Evolutionary conservation across 2,888 invertebrate species (phyloP).

Genomic region (Sceliomorpha sp.): DNA sequence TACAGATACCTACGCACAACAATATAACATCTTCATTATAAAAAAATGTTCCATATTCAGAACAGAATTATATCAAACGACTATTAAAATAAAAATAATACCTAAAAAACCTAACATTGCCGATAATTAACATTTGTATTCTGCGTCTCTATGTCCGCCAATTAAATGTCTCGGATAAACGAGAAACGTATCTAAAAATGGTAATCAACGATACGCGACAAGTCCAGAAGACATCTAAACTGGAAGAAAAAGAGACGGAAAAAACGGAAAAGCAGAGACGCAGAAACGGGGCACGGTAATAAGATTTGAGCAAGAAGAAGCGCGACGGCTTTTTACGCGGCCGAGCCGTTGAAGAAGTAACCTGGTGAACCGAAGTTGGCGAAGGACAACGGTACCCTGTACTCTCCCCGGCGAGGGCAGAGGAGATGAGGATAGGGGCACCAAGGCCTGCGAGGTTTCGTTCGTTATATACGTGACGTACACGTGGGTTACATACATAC

Average conservation of each 20-base stretch:
- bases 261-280: background rate
- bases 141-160: too few relatives aligned
- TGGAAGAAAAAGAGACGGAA: background rate
- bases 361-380: constrained; percentile 63
- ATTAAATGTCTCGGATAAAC: too few relatives aligned
- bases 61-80: too few relatives aligned
- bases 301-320: constrained; percentile 39
- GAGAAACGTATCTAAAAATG: too few relatives aligned
- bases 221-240: too few relatives aligned
- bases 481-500: constrained; percentile 53
- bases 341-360: constrained; percentile 52
- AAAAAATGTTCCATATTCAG: too few relatives aligned
- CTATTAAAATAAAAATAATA: too few relatives aligned
- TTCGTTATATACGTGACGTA: constrained; percentile 51
- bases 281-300: constrained; percentile 6
- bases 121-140: too few relatives aligned
- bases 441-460: constrained; percentile 33
- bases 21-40: too few relatives aligned
- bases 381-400: constrained; percentile 69
- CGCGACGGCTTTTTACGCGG: constrained; percentile 49
- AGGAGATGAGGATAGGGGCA: constrained; percentile 45
- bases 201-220: too few relatives aligned
- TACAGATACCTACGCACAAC: too few relatives aligned
- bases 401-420: constrained; percentile 45
- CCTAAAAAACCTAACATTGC: too few relatives aligned